phyloP scores from a whole-genome alignment of 92 coral and sea anemone genomes.

The Palythoa caribaeorum region DNA sequence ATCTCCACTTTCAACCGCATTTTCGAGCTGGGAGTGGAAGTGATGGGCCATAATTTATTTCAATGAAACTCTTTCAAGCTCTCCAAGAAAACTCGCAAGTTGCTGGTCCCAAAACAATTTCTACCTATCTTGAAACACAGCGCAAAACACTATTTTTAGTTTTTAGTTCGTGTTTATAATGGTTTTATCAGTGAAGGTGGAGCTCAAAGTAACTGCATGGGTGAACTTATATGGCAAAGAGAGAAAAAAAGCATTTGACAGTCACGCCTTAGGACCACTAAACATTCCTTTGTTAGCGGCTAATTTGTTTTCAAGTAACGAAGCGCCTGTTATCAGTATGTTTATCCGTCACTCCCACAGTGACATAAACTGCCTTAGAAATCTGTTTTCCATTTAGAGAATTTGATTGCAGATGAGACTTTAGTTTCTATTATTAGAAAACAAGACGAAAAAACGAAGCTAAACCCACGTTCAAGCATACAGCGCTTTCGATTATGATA shows the following conservation, averaged over 20 bases:
- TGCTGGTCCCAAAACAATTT: neutral
- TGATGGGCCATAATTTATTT: slow-evolving; percentile 34
- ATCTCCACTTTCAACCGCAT: slow-evolving; percentile 36
- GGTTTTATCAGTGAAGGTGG: slow-evolving; percentile 4
- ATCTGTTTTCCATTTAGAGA: too few species aligned
- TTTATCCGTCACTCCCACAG: neutral
- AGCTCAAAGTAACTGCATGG: neutral
- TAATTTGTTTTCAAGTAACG: neutral
- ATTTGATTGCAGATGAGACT: too few species aligned
- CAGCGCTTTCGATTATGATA: neutral
- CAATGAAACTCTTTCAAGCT: neutral
- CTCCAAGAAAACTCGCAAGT: neutral
- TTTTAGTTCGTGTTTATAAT: neutral
- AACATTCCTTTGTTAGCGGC: neutral
- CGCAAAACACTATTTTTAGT: neutral
- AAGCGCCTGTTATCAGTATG: neutral
- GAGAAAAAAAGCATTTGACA: neutral
- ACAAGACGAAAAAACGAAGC: too few species aligned
- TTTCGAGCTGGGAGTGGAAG: slow-evolving; percentile 17
- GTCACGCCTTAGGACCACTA: neutral
- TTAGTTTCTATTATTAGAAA: too few species aligned
- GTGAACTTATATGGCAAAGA: slow-evolving; percentile 32
- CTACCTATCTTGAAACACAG: neutral
- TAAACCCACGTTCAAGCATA: too few species aligned
- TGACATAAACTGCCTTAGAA: neutral